Evolutionary conservation across 2,888 invertebrate species (phyloP), one percentile per base, ranked within the genome.

Genomic region (Drosophila cognata): DNA sequence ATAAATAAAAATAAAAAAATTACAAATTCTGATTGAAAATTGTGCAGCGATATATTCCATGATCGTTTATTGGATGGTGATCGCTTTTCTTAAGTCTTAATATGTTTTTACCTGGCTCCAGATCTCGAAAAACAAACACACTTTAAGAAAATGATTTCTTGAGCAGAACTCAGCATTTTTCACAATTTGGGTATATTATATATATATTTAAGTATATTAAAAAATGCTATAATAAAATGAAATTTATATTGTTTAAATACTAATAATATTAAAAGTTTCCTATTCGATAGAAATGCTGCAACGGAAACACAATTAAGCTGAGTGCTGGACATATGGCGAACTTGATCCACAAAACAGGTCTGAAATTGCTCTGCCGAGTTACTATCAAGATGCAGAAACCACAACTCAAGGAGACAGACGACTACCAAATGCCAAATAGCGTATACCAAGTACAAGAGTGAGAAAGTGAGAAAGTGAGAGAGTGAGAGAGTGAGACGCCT

Each of bases 271-370:
- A 56, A 38, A n/a, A n/a, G 38, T 28, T 35, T 2, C 8, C 29
- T 5, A 56, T 29, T 7, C n/a, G 8, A 29, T 70, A 58, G n/a
- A 67, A 73, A 55, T 58, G 65, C 25, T 67, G 56, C 55, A 70
- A 33, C 74, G 84, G 84, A 82, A 72, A 71, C 67, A 74, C 83
- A 84, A 84, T 84, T 84, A 84, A 31, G 82, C 76, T 78, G 72
- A 87, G 84, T 87, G 84, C 79, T 65, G 77, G 66, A 59, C 75
- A 75, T 50, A 69, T 71, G 71, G 70, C 53, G 50, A 71, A 57
- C 56, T 65, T 57, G 65, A 59, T 61, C 76, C 76, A 50, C 68
- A 76, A 77, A 81, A 77, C 41, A 71, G 65, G 52, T 74, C 65
- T 70, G 64, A 77, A 87, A 80, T 74, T 84, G 78, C 74, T 29